A percentile compares a stretch with the other conserved stretches of the same genome.
These are phyloP conservation scores for Ctenomys sociabilis DNA, from an alignment of 2,113 vertebrate species.

Conservation along the genomic window DNA sequence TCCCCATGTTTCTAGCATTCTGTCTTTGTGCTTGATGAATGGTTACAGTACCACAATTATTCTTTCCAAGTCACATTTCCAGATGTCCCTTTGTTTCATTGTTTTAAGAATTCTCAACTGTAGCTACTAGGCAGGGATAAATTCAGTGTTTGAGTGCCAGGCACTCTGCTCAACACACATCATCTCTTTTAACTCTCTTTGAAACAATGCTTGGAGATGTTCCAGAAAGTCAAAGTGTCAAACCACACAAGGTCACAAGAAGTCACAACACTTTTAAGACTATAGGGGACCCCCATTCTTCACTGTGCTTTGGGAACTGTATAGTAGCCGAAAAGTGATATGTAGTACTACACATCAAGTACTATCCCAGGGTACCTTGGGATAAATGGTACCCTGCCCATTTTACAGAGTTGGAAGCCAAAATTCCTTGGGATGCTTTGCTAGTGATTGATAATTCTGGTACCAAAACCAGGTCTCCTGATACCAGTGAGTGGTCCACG, in stretches of 20 bases:
- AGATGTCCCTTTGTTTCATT: slow-evolving; percentile 11
- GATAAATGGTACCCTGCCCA: not conserved
- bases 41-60: not conserved
- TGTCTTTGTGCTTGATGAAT: not conserved
- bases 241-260: not conserved
- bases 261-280: not conserved
- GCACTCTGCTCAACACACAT: not conserved
- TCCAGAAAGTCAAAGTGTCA: not conserved
- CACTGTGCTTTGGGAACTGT: not conserved
- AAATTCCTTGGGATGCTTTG: not conserved
- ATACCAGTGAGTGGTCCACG: not conserved
- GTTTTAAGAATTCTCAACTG: not conserved
- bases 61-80: slow-evolving; percentile 8
- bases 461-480: not conserved
- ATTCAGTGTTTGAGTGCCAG: not conserved
- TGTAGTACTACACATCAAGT: too few species aligned
- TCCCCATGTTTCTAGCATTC: not conserved
- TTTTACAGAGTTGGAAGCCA: not conserved
- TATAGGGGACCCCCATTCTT: not conserved
- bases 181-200: not conserved
- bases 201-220: not conserved
- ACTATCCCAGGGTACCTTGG: too few species aligned
- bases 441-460: not conserved
- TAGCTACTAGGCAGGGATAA: not conserved
- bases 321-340: not conserved